Base-by-base conservation (phyloP, 2,888 invertebrate genomes). In the Axea sp. region DNA sequence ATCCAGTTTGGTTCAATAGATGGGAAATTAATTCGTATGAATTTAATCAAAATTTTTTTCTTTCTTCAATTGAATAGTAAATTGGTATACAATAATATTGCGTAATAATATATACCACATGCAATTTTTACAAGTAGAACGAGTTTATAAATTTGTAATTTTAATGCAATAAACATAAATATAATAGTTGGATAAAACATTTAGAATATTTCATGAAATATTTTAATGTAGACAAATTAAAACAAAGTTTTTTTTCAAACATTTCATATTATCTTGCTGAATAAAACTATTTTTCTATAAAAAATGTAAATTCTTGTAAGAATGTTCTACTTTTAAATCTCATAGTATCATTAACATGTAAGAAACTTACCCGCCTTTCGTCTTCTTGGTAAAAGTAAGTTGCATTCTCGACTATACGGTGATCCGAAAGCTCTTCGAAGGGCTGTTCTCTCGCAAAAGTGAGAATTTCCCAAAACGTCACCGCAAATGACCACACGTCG, bases 401-500 rank as follows among this genome's bases (percentile, higher is more conserved):
- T 80, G 94, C 92, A 88, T 95, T 95, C 85, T 95, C 94, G 78
- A 96, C 92, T 78, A 96, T 92, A 86, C 93, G 92, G 83, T 94
- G 93, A 89, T 96, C 95, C 73, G 90, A 91, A 84, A 95, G 89
- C 80, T 93, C 92, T 82, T 93, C 93, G 87, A 92, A 96, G 3
- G 96, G 96, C 84, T 95, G 94, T 82, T 94, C 93, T 51, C 94
- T 89, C 39, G 95, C 95, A 87, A 93, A 93, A 28, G 94, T 94
- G 84, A 96, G 89, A 77, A 96, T 92, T 88, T 96, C 96, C 95
- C 95, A 96, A 75, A 96, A 89, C 45, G 95, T 93, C 62, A 96
- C 94, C 35, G 94, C 96, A 85, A 95, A 96, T 53, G 95, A 92
- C 96, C 96, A 96, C 35, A 95, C 95, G 88, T 96, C 96, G 78